These are phyloP conservation scores for Bradypodion ventrale DNA, from an alignment of 2,797 vertebrate species.

Conservation along the genomic window DNA sequence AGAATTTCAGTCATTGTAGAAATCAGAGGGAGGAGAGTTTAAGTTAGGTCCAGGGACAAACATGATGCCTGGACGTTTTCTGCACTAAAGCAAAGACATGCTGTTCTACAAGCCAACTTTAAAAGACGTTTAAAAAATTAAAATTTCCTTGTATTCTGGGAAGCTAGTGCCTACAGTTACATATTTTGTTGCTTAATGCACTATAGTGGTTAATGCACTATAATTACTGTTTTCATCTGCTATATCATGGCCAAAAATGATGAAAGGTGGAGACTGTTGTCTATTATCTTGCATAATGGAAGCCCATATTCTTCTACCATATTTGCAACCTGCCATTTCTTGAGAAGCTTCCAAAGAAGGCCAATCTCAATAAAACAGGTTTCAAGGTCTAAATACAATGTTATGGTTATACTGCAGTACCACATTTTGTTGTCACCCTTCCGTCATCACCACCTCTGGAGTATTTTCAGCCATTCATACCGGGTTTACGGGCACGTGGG, in stretches of 20 bases:
- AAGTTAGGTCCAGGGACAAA: not conserved
- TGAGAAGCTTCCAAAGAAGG: not conserved
- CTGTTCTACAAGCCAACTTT: not conserved
- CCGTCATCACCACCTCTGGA: not conserved
- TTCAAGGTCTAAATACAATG: too few species aligned
- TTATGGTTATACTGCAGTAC: too few species aligned
- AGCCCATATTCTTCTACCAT: not conserved
- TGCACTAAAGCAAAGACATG: not conserved
- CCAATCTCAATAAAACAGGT: not conserved
- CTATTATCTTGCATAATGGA: not conserved
- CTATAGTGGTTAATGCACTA: too few species aligned
- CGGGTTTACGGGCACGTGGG: not conserved
- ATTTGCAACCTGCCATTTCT: not conserved
- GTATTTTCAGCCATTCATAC: not conserved
- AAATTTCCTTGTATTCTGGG: too few species aligned
- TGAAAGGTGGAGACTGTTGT: not conserved
- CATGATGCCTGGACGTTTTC: not conserved
- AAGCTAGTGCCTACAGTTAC: not conserved
- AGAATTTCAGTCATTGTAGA: not conserved
- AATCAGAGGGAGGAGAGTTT: not conserved
- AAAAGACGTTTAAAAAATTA: constrained; percentile 17
- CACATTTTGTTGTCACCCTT: not conserved
- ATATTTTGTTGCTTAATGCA: not conserved
- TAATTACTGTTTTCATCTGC: not conserved
- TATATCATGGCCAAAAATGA: not conserved